A percentile compares a stretch with the other conserved stretches of the same genome.
Conservation (phyloP, 2,113 vertebrate genomes). For the Entomyzon cyanotis region DNA sequence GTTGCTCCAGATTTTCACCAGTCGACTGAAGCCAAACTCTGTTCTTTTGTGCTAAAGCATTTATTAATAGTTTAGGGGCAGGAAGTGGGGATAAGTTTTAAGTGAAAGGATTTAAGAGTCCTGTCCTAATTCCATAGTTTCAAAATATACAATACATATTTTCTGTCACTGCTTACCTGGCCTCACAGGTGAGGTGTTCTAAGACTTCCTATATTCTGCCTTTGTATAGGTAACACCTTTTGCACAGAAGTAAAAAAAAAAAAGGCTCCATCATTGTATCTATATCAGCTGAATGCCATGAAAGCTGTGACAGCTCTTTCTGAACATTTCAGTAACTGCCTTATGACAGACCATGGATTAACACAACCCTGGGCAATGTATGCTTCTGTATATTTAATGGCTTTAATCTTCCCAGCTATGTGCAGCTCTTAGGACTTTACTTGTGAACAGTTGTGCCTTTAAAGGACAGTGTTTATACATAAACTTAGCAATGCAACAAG, state of each 20-base stretch:
- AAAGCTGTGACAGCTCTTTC: neutral
- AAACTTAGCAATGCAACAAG: neutral
- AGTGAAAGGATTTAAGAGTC: neutral
- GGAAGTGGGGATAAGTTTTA: neutral
- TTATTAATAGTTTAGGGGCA: neutral
- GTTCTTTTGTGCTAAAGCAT: constrained; percentile 31
- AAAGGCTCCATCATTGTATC: neutral
- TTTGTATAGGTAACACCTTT: neutral
- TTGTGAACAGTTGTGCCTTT: neutral
- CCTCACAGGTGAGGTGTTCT: neutral
- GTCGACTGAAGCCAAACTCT: constrained; percentile 1
- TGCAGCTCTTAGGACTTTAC: neutral
- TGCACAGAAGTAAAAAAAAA: neutral
- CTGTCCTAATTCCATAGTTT: neutral
- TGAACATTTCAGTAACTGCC: neutral
- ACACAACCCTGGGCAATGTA: neutral
- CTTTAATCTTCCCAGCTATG: neutral
- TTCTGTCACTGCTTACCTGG: neutral
- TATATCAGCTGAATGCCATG: accelerated
- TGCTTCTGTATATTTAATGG: neutral
- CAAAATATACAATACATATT: accelerated
- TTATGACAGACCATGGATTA: neutral
- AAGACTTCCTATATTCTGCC: neutral
- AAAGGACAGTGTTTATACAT: neutral
- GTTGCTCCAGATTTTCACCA: constrained; percentile 48